These are phyloP conservation scores for Poeciliopsis turneri DNA, from an alignment of 2,797 vertebrate genomes.

Conservation along the genomic window DNA sequence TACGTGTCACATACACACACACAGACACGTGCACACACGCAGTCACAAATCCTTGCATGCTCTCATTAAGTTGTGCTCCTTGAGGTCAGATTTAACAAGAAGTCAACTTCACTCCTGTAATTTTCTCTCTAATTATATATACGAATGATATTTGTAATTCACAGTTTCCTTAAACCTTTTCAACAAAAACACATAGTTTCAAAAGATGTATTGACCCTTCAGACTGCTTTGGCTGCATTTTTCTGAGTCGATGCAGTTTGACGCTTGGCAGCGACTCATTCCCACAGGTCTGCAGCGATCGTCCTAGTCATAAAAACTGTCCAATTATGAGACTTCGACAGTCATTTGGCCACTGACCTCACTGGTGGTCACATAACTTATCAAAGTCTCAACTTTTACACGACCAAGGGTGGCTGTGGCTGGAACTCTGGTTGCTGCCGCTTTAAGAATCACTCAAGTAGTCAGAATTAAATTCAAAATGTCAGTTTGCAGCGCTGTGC, in stretches of 20 bases:
- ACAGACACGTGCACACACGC: neutral
- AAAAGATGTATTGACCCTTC: neutral
- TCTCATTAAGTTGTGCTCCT: conserved; percentile 6
- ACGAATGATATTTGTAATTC: neutral
- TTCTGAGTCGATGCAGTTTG: neutral
- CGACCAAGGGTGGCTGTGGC: conserved; percentile 33
- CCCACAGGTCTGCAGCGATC: conserved; percentile 29
- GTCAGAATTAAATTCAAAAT: conserved; percentile 35
- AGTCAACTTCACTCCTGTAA: neutral
- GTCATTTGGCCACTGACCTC: conserved; percentile 23
- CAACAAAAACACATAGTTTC: neutral
- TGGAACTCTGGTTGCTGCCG: conserved; percentile 22
- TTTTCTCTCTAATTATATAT: neutral
- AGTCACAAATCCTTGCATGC: conserved; percentile 4
- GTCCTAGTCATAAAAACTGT: conserved; percentile 20
- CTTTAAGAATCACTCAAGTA: conserved; percentile 28
- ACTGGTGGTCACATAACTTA: conserved; percentile 30
- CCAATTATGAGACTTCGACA: conserved; percentile 35
- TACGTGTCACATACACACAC: conserved; percentile 64
- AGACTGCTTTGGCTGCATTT: neutral
- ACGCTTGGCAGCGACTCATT: conserved; percentile 40
- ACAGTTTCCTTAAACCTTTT: neutral
- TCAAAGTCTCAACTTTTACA: conserved; percentile 44
- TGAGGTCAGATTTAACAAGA: conserved; percentile 10
- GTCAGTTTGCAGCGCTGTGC: conserved; percentile 18